Evolutionary conservation across 2,888 invertebrate genomes (phyloP), one percentile per base, ranked within the genome.

Genomic region (Drosophila testacea): DNA sequence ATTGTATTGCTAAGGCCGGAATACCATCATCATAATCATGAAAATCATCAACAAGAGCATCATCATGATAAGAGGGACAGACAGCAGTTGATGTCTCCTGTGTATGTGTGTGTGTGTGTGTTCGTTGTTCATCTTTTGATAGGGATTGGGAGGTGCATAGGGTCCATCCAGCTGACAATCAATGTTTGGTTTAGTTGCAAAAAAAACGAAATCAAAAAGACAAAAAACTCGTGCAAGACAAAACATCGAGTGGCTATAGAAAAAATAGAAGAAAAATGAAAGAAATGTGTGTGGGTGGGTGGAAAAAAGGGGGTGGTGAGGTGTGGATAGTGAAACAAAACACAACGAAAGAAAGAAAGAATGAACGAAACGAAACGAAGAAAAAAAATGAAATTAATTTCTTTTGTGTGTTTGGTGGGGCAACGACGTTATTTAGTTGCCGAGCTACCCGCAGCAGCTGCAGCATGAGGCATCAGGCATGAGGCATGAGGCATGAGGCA

Each of bases 371-470:
- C 16, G 16, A 0, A 28, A 30, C 10, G 9, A 32, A 38, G 47
- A 30, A 76, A 82, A 88, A 89, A 83, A 90, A 91, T 91, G 91
- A 91, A 91, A 91, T 92, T 92, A 92, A 91, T 92, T 91, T 92
- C 92, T 91, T 91, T 92, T 91, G 92, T 91, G 84, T 88, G 65
- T 90, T 82, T 84, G 83, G 63, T 56, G 63, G 48, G 41, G 57
- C 48, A 50, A 60, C 66, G 38, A 76, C 65, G 76, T 69, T 77
- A 74, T 69, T 74, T 79, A 75, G 77, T 66, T 75, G 77, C 56
- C 46, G 9, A 50, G 73, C 63, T 54, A 36, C 41, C 34, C 54
- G 52, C 70, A 42, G 56, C 51, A 54, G 52, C 47, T 6, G 60
- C 55, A 63, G 27, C 42, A 28, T 32, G 41, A 27, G 44, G 38